phyloP scores from a whole-genome alignment of 2,888 invertebrate species.

The Eulithis testata region DNA sequence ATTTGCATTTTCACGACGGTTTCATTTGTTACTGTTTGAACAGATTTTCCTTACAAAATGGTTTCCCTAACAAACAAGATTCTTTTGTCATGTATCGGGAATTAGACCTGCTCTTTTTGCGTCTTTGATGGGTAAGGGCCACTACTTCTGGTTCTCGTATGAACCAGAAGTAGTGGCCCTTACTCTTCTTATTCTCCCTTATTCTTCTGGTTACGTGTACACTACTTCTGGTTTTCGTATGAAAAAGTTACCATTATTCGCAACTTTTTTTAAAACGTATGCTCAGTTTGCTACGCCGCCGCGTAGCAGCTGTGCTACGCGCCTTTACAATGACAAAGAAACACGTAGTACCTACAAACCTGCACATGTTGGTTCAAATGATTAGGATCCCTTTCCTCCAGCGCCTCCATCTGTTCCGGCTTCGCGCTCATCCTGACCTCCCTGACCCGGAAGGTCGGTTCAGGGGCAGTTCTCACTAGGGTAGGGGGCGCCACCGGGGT shows the following conservation, averaged over 20 bases:
- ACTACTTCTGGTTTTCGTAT: too few species aligned
- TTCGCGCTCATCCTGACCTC: constrained; percentile 60
- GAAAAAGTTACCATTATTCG: too few species aligned
- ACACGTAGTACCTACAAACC: constrained; percentile 64
- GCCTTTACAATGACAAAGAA: too few species aligned
- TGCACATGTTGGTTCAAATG: constrained; percentile 88
- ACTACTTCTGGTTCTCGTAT: too few species aligned
- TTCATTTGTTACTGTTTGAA: constrained; percentile 19
- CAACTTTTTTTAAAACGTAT: too few species aligned
- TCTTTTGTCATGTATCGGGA: background rate
- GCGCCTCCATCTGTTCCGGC: constrained; percentile 74
- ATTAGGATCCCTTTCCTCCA: constrained; percentile 89
- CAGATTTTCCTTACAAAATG: background rate
- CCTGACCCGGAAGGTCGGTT: constrained; percentile 32
- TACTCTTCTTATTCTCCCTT: too few species aligned
- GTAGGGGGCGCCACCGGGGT: constrained; percentile 33
- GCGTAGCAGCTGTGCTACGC: too few species aligned
- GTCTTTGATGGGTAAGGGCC: too few species aligned
- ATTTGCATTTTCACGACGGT: constrained; percentile 45
- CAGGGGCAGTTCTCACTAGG: constrained; percentile 21
- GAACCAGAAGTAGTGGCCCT: too few species aligned
- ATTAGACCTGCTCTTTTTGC: too few species aligned
- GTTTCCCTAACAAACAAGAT: background rate
- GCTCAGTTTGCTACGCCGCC: too few species aligned
- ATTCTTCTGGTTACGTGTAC: too few species aligned